Conservation (phyloP, 2,797 vertebrate species). For the Bovichtus variegatus region DNA sequence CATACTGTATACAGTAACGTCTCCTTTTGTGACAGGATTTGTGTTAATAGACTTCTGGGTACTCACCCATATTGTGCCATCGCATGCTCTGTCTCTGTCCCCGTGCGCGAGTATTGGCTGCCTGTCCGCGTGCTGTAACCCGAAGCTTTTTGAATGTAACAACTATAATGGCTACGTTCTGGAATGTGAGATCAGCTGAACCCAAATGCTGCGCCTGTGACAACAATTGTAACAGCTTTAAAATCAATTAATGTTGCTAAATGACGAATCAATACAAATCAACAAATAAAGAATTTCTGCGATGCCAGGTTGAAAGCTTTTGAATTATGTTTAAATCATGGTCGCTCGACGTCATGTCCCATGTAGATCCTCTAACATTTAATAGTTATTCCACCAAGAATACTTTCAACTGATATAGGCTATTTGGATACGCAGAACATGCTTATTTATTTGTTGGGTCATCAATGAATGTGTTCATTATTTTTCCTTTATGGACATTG, state of each 20-base stretch:
- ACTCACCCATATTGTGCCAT: constrained; percentile 73
- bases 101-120: constrained; percentile 3
- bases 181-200: constrained; percentile 49
- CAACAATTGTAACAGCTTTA: constrained; percentile 16
- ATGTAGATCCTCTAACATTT: background rate
- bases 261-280: background rate
- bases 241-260: background rate
- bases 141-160: constrained; percentile 43
- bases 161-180: constrained; percentile 35
- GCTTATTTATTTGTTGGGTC: background rate
- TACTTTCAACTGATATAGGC: background rate
- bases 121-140: constrained; percentile 53
- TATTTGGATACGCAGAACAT: background rate
- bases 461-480: background rate
- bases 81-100: constrained; percentile 20
- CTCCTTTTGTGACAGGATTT: background rate
- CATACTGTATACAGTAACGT: background rate
- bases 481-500: background rate
- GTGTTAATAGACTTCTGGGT: background rate
- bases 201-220: background rate
- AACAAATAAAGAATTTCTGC: background rate
- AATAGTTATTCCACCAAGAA: background rate
- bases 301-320: background rate
- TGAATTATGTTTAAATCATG: background rate
- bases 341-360: background rate